Evolutionary conservation across 2,113 vertebrate species (phyloP).

Genomic region (Neogobius melanostomus): DNA sequence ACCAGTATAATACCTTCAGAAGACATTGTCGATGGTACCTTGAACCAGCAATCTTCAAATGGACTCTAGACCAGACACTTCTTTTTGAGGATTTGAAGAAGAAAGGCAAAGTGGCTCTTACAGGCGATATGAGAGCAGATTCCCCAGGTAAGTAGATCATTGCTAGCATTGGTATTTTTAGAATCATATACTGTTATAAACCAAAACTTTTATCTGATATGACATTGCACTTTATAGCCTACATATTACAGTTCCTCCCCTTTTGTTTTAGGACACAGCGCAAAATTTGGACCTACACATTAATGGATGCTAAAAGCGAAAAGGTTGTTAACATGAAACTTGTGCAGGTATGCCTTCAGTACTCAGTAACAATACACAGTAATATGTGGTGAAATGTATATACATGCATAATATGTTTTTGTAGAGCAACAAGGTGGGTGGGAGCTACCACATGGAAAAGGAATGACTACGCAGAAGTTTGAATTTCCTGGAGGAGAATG

Average conservation of each 20-base stretch:
- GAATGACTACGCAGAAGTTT: background rate
- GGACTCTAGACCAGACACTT: background rate
- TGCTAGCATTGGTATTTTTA: too few relatives aligned
- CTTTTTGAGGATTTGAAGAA: background rate
- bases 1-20: background rate
- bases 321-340: background rate
- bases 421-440: background rate
- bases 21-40: background rate
- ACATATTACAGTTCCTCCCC: too few relatives aligned
- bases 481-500: background rate
- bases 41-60: background rate
- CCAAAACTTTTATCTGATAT: too few relatives aligned
- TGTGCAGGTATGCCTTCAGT: background rate
- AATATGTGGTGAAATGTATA: too few relatives aligned
- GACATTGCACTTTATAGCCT: too few relatives aligned
- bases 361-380: too few relatives aligned
- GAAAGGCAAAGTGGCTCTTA: background rate
- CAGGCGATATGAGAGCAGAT: background rate
- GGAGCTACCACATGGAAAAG: background rate
- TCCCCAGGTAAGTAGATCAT: background rate
- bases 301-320: background rate
- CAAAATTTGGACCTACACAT: background rate
- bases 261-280: background rate
- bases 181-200: too few relatives aligned
- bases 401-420: background rate